Percentiles rank a stretch among this genome's conserved stretches.
Evolutionary conservation across 2,797 vertebrate genomes (phyloP).

Genomic region (Hoplostethus atlanticus): DNA sequence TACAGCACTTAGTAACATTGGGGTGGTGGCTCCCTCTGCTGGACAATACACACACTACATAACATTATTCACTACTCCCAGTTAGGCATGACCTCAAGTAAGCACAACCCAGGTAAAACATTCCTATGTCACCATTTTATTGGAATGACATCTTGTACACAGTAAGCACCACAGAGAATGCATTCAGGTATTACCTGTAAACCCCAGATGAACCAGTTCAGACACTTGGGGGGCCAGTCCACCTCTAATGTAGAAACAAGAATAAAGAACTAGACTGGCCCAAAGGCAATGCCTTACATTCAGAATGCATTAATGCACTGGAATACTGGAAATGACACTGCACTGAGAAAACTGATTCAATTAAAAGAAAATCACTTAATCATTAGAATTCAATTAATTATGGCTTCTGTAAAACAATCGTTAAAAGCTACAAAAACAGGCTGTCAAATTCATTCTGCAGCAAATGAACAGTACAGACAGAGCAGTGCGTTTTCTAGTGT

Average conservation of each 20-base stretch:
- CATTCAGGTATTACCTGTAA: slow-evolving; percentile 28
- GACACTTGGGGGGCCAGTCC: slow-evolving; percentile 3
- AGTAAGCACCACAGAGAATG: slow-evolving; percentile 36
- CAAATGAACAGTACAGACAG: background rate
- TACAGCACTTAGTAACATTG: background rate
- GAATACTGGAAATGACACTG: slow-evolving; percentile 57
- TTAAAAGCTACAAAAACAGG: slow-evolving; percentile 36
- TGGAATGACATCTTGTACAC: slow-evolving; percentile 49
- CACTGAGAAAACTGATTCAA: slow-evolving; percentile 42
- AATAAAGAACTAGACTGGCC: slow-evolving; percentile 5
- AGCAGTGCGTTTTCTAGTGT: slow-evolving; percentile 1
- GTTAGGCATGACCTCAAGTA: background rate
- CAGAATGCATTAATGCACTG: slow-evolving; percentile 33
- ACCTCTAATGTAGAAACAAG: background rate
- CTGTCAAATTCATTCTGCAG: slow-evolving; percentile 2
- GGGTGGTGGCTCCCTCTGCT: slow-evolving; percentile 53
- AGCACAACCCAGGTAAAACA: slow-evolving; percentile 13
- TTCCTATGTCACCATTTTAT: slow-evolving; percentile 51
- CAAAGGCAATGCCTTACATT: slow-evolving; percentile 32
- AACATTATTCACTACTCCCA: background rate
- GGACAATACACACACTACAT: slow-evolving; percentile 30
- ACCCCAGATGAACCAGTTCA: slow-evolving; percentile 15
- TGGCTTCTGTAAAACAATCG: slow-evolving; percentile 66
- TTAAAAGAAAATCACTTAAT: slow-evolving; percentile 58
- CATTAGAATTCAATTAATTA: slow-evolving; percentile 47